Percentiles rank a stretch among this genome's conserved stretches.
phyloP scores from a whole-genome alignment of 2,888 invertebrate genomes.

The Lasioglossum malachurum region DNA sequence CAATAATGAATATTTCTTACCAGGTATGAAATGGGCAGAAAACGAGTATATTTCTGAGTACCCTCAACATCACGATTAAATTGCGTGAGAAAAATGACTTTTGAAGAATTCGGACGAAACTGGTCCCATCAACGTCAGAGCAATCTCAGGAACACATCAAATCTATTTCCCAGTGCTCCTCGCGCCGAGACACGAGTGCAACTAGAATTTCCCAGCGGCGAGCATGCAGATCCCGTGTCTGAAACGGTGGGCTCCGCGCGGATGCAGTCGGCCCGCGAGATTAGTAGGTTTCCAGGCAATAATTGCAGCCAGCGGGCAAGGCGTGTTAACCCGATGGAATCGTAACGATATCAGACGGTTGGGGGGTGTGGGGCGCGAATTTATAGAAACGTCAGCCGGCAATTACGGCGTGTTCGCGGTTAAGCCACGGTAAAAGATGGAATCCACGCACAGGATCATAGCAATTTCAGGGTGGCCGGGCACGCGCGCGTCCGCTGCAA shows the following conservation, averaged over 20 bases:
- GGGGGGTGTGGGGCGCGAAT: slow-evolving; percentile 18
- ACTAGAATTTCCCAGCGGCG: not conserved
- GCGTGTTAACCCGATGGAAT: slow-evolving; percentile 43
- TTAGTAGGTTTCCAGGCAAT: slow-evolving; percentile 18
- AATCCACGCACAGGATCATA: slow-evolving; percentile 31
- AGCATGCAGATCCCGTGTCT: not conserved
- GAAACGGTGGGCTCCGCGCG: not conserved
- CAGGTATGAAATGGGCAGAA: no score
- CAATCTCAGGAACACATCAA: not conserved
- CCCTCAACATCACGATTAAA: no score
- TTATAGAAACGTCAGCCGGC: slow-evolving; percentile 48
- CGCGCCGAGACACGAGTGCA: not conserved
- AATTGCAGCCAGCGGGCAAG: slow-evolving; percentile 15
- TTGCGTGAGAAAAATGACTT: no score
- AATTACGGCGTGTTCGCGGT: slow-evolving; percentile 19
- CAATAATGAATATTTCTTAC: no score
- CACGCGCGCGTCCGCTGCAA: not conserved
- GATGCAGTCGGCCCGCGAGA: slow-evolving; percentile 10
- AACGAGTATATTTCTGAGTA: no score
- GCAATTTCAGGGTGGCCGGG: slow-evolving; percentile 26
- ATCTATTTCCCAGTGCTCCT: not conserved
- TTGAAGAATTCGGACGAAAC: not conserved
- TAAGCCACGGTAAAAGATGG: not conserved
- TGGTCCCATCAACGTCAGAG: not conserved
- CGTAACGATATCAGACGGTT: slow-evolving; percentile 31